Percentiles rank a stretch among this genome's conserved stretches.
These are phyloP conservation scores for Petrophora chlorosata DNA, from an alignment of 2,888 invertebrate genomes.

Conservation along the genomic window DNA sequence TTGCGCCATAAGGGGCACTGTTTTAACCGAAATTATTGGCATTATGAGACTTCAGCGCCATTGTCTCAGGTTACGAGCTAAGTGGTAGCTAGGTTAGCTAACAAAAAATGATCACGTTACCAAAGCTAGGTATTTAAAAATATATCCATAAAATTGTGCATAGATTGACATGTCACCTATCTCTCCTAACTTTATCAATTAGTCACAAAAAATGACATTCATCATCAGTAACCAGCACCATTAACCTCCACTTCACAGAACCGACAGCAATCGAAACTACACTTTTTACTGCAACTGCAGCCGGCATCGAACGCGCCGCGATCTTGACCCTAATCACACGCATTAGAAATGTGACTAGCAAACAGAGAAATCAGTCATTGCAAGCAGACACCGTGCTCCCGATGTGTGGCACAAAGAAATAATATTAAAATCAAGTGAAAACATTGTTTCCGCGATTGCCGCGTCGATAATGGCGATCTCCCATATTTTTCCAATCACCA, in stretches of 20 bases:
- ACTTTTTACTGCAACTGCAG: constrained; percentile 27
- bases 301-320: constrained; percentile 35
- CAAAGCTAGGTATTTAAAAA: too few relatives aligned
- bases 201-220: not conserved
- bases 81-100: too few relatives aligned
- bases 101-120: too few relatives aligned
- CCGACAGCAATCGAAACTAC: constrained; percentile 21
- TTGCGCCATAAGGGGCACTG: too few relatives aligned
- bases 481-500: constrained; percentile 31
- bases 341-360: constrained; percentile 58
- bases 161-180: too few relatives aligned
- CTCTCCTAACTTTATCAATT: too few relatives aligned
- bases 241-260: constrained; percentile 12
- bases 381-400: constrained; percentile 40
- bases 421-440: constrained; percentile 56
- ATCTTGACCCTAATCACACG: constrained; percentile 64
- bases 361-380: constrained; percentile 54
- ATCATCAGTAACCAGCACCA: constrained; percentile 1
- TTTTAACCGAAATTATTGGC: too few relatives aligned
- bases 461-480: constrained; percentile 31
- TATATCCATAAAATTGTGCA: too few relatives aligned
- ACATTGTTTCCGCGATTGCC: constrained; percentile 43
- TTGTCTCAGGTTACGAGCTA: too few relatives aligned
- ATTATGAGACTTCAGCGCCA: too few relatives aligned
- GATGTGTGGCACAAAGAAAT: constrained; percentile 45